These are phyloP conservation scores for Dreissena rostriformis DNA, from an alignment of 1,140 invertebrate species.

Conservation along the genomic window DNA sequence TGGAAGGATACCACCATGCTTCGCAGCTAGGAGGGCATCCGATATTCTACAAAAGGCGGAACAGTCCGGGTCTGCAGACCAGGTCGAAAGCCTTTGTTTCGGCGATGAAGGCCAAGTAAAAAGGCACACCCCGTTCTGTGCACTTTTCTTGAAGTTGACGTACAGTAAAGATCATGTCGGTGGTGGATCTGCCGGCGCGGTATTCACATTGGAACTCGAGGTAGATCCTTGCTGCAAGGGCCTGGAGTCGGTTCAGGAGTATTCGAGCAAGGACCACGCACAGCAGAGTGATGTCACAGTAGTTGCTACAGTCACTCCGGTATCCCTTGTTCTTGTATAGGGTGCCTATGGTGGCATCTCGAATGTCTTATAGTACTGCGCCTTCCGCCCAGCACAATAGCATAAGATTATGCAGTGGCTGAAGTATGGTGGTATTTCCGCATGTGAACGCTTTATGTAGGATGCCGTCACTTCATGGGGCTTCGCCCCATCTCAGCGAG, in stretches of 20 bases:
- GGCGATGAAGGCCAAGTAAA: conserved; percentile 62
- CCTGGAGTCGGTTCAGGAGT: conserved; percentile 25
- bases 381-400: conserved; percentile 38
- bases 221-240: conserved; percentile 18
- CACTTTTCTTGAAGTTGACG: conserved; percentile 64
- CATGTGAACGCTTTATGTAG: neutral
- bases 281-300: conserved; percentile 50
- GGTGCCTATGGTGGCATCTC: conserved; percentile 58
- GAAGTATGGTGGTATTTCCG: neutral
- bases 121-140: conserved; percentile 52
- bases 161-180: conserved; percentile 63
- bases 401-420: neutral
- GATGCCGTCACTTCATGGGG: neutral
- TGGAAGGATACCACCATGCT: too few relatives aligned
- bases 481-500: neutral
- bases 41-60: conserved; percentile 24
- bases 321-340: conserved; percentile 64
- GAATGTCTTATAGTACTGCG: conserved; percentile 52
- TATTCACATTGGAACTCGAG: conserved; percentile 61
- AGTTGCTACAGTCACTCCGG: conserved; percentile 3
- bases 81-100: conserved; percentile 59
- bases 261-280: conserved; percentile 55
- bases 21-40: conserved; percentile 58
- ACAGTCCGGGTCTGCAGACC: conserved; percentile 14
- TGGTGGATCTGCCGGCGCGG: conserved; percentile 46